These are phyloP conservation scores for Zaprionus tsacasi DNA, from an alignment of 1,140 invertebrate species.

Conservation along the genomic window DNA sequence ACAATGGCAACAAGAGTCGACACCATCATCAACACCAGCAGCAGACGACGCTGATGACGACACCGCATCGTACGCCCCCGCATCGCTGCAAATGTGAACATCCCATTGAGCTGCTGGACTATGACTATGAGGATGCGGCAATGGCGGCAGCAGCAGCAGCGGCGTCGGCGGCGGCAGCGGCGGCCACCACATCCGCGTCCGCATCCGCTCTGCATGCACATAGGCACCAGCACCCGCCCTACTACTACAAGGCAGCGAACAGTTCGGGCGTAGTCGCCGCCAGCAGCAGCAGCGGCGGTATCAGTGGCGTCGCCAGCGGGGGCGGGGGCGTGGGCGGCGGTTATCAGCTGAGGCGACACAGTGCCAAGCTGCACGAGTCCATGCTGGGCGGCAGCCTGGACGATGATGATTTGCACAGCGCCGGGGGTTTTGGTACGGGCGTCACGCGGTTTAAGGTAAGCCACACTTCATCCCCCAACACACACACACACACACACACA, in stretches of 20 bases:
- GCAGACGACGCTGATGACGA: slow-evolving; percentile 28
- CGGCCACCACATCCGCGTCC: slow-evolving; percentile 43
- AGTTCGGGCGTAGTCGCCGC: neutral
- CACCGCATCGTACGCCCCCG: slow-evolving; percentile 62
- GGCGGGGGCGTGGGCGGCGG: too few relatives aligned
- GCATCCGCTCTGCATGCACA: slow-evolving; percentile 33
- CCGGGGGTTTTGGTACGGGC: slow-evolving; percentile 64
- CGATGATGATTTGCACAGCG: slow-evolving; percentile 66
- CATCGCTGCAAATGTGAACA: slow-evolving; percentile 79
- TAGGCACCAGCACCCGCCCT: slow-evolving; percentile 73
- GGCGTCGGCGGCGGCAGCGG: slow-evolving; percentile 10
- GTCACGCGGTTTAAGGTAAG: slow-evolving; percentile 74
- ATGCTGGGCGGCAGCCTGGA: slow-evolving; percentile 71
- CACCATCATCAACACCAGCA: slow-evolving; percentile 33
- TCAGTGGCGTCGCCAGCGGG: too few relatives aligned
- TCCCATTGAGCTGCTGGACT: slow-evolving; percentile 74
- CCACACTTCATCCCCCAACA: slow-evolving; percentile 7
- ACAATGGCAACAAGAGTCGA: slow-evolving; percentile 46
- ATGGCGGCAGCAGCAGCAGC: slow-evolving; percentile 44
- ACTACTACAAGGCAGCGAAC: slow-evolving; percentile 62
- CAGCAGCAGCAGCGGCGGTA: slow-evolving; percentile 12
- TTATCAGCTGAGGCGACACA: slow-evolving; percentile 56
- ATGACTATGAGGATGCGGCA: slow-evolving; percentile 58
- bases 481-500: too few relatives aligned
- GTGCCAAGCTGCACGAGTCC: slow-evolving; percentile 68